phyloP scores from a whole-genome alignment of 30 jellyfish, hydroid and myxozoan genomes.

The Hydractinia symbiolongicarpus region DNA sequence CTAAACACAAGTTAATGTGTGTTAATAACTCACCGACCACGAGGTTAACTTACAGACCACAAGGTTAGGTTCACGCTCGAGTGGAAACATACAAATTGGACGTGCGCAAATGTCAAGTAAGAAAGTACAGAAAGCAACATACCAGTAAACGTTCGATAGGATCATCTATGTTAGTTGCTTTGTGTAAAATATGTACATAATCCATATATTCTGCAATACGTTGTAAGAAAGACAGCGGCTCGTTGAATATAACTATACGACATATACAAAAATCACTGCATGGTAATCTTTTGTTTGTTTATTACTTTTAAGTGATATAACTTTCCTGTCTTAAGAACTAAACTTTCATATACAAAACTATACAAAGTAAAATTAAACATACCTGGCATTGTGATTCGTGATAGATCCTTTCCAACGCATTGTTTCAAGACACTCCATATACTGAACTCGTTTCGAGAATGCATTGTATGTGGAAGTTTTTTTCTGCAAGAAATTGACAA shows the following conservation, averaged over 20 bases:
- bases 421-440: slow-evolving; percentile 85
- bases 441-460: slow-evolving; percentile 85
- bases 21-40: too few relatives aligned
- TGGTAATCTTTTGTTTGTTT: not conserved
- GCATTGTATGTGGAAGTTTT: slow-evolving; percentile 78
- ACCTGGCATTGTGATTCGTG: slow-evolving; percentile 98
- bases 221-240: slow-evolving; percentile 91
- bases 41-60: too few relatives aligned
- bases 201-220: slow-evolving; percentile 82
- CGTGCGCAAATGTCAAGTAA: not conserved
- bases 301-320: not conserved
- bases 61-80: not conserved
- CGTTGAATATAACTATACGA: slow-evolving; percentile 76
- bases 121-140: not conserved
- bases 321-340: not conserved
- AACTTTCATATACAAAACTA: not conserved
- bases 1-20: slow-evolving; percentile 26
- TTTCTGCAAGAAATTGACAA: slow-evolving; percentile 21
- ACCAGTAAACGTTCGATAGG: slow-evolving; percentile 79
- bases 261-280: too few relatives aligned
- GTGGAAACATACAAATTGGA: not conserved
- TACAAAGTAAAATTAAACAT: not conserved
- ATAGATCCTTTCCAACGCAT: slow-evolving; percentile 88
- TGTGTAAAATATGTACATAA: slow-evolving; percentile 46
- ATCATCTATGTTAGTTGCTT: slow-evolving; percentile 76